Percentiles rank a stretch among this genome's conserved stretches.
These are phyloP conservation scores for Thelohanellus kitauei DNA, from an alignment of 30 jellyfish, hydroid and myxozoan genomes.

Conservation along the genomic window DNA sequence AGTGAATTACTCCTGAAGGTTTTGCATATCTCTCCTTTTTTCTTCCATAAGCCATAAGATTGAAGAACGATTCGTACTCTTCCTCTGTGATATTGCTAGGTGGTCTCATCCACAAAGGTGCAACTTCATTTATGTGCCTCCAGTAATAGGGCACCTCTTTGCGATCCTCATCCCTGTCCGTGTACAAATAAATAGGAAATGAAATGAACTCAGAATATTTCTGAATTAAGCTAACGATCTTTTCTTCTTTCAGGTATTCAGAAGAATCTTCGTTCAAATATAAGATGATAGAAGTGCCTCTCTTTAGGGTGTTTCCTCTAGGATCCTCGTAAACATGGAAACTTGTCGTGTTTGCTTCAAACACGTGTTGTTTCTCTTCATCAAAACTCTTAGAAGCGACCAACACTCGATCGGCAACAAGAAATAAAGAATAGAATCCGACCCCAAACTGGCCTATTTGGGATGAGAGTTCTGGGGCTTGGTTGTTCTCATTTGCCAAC, in stretches of 20 bases:
- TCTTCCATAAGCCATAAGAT: slow-evolving; percentile 13
- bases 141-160: slow-evolving; percentile 61
- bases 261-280: slow-evolving; percentile 85
- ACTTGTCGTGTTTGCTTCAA: slow-evolving; percentile 83
- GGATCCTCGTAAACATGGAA: slow-evolving; percentile 88
- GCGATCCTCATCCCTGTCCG: slow-evolving; percentile 37
- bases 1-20: too few relatives aligned
- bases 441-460: slow-evolving; percentile 98
- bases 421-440: slow-evolving; percentile 88
- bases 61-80: slow-evolving; percentile 56
- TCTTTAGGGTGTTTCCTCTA: slow-evolving; percentile 71
- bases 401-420: slow-evolving; percentile 92
- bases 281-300: slow-evolving; percentile 76
- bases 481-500: slow-evolving; percentile 34
- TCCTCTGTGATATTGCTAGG: slow-evolving; percentile 79
- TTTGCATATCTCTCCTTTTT: too few relatives aligned
- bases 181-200: slow-evolving; percentile 68
- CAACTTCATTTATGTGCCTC: slow-evolving; percentile 42
- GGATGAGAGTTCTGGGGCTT: not conserved
- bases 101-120: slow-evolving; percentile 76
- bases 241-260: slow-evolving; percentile 51
- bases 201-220: slow-evolving; percentile 78
- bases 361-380: slow-evolving; percentile 43
- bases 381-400: slow-evolving; percentile 77
- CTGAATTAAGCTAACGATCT: slow-evolving; percentile 39